phyloP scores from a whole-genome alignment of 2,888 invertebrate genomes.

The Clepsis dumicolana region DNA sequence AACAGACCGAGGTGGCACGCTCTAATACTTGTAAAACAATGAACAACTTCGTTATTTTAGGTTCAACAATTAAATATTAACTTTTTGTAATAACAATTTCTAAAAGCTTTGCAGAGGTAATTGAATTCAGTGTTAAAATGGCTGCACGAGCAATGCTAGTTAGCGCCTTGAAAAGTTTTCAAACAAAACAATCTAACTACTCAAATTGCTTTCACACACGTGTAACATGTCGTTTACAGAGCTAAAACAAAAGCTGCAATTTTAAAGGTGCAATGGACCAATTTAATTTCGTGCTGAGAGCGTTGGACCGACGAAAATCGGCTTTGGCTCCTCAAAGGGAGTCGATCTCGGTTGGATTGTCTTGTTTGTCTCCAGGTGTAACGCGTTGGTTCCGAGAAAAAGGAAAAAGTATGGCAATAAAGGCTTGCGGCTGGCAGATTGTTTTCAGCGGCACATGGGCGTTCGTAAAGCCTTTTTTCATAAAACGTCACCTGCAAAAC shows the following conservation, averaged over 20 bases:
- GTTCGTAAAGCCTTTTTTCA: conserved; percentile 22
- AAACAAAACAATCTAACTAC: conserved; percentile 18
- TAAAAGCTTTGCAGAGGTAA: neutral
- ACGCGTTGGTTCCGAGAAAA: conserved; percentile 8
- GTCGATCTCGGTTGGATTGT: conserved; percentile 18
- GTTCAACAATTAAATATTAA: too few relatives aligned
- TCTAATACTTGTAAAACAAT: too few relatives aligned
- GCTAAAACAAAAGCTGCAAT: neutral
- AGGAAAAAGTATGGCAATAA: conserved; percentile 27
- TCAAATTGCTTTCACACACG: conserved; percentile 34
- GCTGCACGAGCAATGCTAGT: conserved; percentile 4
- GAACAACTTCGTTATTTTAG: too few relatives aligned
- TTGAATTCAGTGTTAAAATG: conserved; percentile 9
- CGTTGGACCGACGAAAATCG: conserved; percentile 37
- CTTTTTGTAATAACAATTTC: too few relatives aligned
- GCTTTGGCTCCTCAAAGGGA: conserved; percentile 35
- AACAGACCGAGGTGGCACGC: too few relatives aligned
- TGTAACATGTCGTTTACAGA: conserved; percentile 9
- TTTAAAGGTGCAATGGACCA: conserved; percentile 10
- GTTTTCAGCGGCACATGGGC: conserved; percentile 20
- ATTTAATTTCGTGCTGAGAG: conserved; percentile 20
- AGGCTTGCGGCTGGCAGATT: conserved; percentile 24
- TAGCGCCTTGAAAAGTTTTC: conserved; percentile 20
- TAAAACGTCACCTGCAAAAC: conserved; percentile 34
- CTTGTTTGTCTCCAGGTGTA: conserved; percentile 32